phyloP scores from a whole-genome alignment of 1,140 invertebrate genomes.

The Pogonomyrmex barbatus region DNA sequence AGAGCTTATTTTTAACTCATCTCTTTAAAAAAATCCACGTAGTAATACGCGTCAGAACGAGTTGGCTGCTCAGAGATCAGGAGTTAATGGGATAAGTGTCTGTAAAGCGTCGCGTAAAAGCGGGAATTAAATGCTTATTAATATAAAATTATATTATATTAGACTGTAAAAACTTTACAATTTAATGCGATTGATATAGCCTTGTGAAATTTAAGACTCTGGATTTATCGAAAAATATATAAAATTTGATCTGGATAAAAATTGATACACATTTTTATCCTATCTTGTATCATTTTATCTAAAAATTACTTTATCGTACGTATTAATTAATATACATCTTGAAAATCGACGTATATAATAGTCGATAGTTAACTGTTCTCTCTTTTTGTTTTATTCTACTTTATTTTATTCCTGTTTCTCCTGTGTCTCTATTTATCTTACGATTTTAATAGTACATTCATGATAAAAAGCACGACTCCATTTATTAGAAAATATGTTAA shows the following conservation, averaged over 20 bases:
- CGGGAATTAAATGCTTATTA: constrained; percentile 40
- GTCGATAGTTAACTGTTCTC: background rate
- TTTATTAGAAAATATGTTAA: constrained; percentile 43
- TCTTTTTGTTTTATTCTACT: background rate
- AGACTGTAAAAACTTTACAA: background rate
- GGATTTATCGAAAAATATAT: background rate
- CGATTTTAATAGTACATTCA: constrained; percentile 18
- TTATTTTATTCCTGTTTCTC: background rate
- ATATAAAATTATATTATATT: constrained; percentile 40
- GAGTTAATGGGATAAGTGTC: constrained; percentile 51
- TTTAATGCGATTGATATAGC: constrained; percentile 15
- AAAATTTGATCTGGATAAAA: background rate
- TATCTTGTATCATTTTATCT: background rate
- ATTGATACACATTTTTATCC: background rate
- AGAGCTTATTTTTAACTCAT: constrained; percentile 50
- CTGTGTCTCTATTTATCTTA: background rate
- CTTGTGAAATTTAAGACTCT: background rate
- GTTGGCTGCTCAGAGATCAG: background rate
- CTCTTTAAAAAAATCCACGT: constrained; percentile 11
- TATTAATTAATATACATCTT: background rate
- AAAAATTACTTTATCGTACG: background rate
- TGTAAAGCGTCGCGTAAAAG: constrained; percentile 44
- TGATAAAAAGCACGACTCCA: constrained; percentile 23
- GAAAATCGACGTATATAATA: background rate
- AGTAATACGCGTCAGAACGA: background rate